These are phyloP conservation scores for Hanleya hanleyi DNA, from an alignment of 2,888 invertebrate species.

Conservation along the genomic window DNA sequence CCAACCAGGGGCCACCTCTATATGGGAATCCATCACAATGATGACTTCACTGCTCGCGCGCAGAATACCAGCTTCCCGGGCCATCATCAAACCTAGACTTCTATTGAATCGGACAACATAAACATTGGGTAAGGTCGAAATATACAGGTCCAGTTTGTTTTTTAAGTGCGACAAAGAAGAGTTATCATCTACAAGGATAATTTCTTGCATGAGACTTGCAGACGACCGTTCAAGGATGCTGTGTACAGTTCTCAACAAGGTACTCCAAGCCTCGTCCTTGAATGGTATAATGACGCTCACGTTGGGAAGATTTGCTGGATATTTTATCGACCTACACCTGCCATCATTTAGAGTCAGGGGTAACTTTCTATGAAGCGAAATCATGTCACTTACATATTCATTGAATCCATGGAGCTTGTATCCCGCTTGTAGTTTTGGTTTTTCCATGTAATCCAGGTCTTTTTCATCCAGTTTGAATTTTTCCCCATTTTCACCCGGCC, in stretches of 20 bases:
- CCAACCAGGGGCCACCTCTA: conserved; percentile 43
- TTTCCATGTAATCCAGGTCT: background rate
- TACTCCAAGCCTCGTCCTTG: conserved; percentile 2
- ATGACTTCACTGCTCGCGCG: conserved; percentile 29
- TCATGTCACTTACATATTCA: conserved; percentile 1
- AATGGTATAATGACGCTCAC: conserved; percentile 2
- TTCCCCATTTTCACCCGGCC: background rate
- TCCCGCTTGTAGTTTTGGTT: background rate
- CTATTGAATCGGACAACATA: conserved; percentile 11
- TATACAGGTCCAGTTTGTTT: conserved; percentile 14
- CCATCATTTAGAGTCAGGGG: background rate
- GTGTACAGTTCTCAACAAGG: background rate
- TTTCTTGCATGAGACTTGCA: background rate
- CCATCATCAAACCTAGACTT: conserved; percentile 29
- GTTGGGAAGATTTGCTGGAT: background rate
- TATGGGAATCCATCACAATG: conserved; percentile 42
- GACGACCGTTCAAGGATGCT: background rate
- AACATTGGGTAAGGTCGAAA: conserved; percentile 3
- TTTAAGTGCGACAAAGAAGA: background rate
- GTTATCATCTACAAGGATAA: background rate
- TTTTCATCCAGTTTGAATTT: background rate
- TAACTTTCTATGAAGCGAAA: background rate
- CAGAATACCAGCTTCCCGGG: conserved; percentile 39
- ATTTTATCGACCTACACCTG: background rate
- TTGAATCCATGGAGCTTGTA: background rate